phyloP scores from a whole-genome alignment of 2,797 vertebrate species.

The Podarcis siculus region DNA sequence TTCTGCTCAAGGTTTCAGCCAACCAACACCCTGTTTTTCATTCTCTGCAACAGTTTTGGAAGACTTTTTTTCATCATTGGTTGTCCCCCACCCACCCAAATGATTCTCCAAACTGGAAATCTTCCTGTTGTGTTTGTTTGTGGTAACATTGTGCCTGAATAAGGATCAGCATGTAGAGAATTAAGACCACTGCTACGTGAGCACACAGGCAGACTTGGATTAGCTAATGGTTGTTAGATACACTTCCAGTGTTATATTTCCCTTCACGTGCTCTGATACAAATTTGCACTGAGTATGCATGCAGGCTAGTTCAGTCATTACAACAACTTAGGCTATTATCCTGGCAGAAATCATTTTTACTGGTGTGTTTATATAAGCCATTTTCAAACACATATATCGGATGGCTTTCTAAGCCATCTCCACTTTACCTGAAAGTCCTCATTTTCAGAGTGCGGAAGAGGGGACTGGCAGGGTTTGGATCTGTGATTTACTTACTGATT shows the following conservation, averaged over 20 bases:
- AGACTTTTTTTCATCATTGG: too few species aligned
- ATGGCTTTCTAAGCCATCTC: not conserved
- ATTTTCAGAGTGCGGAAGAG: not conserved
- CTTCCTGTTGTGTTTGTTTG: too few species aligned
- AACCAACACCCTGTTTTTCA: too few species aligned
- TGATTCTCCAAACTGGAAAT: too few species aligned
- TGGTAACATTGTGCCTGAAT: too few species aligned
- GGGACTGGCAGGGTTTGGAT: not conserved
- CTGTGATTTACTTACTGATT: not conserved
- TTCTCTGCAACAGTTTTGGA: too few species aligned
- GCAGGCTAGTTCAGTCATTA: not conserved
- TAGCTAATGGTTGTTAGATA: not conserved
- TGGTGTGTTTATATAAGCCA: not conserved
- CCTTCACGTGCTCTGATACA: not conserved
- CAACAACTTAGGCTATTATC: not conserved
- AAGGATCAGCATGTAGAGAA: too few species aligned
- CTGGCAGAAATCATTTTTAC: constrained; percentile 7
- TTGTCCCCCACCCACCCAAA: too few species aligned
- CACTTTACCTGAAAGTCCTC: not conserved
- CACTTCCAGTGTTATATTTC: rapidly evolving
- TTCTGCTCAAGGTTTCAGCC: too few species aligned
- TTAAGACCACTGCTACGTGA: not conserved
- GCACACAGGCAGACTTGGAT: not conserved
- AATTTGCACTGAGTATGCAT: not conserved
- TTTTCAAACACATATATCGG: not conserved